Evolutionary conservation across 2,888 invertebrate genomes (phyloP), one percentile per base, ranked within the genome.

Genomic region (Campoplex nolae): DNA sequence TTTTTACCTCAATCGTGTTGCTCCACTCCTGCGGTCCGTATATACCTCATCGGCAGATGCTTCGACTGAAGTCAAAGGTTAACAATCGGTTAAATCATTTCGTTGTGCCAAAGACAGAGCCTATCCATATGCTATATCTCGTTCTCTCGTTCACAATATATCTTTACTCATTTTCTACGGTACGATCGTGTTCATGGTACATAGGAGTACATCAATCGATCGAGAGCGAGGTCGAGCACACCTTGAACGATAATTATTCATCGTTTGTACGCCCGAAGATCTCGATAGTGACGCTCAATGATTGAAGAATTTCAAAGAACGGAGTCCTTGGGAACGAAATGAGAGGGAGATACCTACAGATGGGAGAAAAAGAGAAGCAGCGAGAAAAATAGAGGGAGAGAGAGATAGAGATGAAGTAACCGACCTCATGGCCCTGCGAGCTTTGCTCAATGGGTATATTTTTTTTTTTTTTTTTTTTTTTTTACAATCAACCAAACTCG

Each of bases 241-340:
- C 92, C 92, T 93, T 92, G 92, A 92, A 90, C 85, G 84, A 89
- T 88, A 91, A 92, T 92, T 90, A 91, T 92, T 92, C 91, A 88
- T 88, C 89, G 54, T 51, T 89, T 90, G 91, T 89, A 88, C 90
- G 90, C 92, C 90, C 89, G 88, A 87, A 78, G 83, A 88, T 87
- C 87, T 89, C 83, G 82, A 84, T 87, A 88, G 86, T 85, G 68
- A 76, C 76, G 42, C 54, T 74, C 78, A 48, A 35, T 38, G 7
- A 65, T 77, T 38, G 51, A 77, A 48, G 51, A 51, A 51, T 51
- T 51, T 35, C 32, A 48, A 71, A 7, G 28, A 35, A 51, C 16
- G 8, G 2, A 62, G 62, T 62, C 62, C 62, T 62, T 62, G 32
- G 16, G 62, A 3, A 4, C 7, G 32, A 11, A 16, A 32, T 6